Base-by-base conservation (phyloP, 23 tunicate genomes). In the Trididemnum nubilum region DNA sequence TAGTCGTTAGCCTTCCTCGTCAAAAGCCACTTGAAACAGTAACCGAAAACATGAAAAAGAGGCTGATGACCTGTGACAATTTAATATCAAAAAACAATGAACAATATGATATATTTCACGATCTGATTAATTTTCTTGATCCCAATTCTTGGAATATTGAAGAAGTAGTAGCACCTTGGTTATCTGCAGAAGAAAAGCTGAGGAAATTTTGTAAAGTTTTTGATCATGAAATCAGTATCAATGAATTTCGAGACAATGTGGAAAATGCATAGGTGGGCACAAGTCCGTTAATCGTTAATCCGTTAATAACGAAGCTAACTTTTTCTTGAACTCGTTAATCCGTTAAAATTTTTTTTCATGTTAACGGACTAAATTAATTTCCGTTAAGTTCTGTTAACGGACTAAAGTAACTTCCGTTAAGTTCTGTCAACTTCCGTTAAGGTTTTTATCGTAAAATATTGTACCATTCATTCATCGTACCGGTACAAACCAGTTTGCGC, bases 101-200 rank as follows among this genome's bases (percentile, higher is more conserved):
- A 73, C 58, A 37, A 73, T 25, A 80, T 38, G 67, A 80, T 35
- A 64, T 5, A 39, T 59, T 80, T 80, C 71, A 78, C 36, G 32
- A 80, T 37, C 57, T 80, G 84, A 31, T 80, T 37, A 80, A 80
- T 64, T 64, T 80, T 33, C 58, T 80, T 23, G 84, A 80, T 33
- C 73, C 84, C 40, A 37, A 64, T 64, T 63, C 84, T 37, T 80
- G 84, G 84, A 80, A 64, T 35, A 64, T 35, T 64, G 73, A 80
- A 74, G 84, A 80, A 64, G 84, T 80, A 35, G 84, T 80, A 33
- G 73, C 35, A 64, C 84, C 84, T 60, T 64, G 84, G 74, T 54
- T 35, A 63, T 66, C 73, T 80, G 84, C 84, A 37, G 74, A 73
- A 80, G 74, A 80, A 80, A 80, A 80, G 51, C 84, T 80, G 74